Conservation (phyloP, 2,888 invertebrate genomes). For the Epistrophella euchroma region DNA sequence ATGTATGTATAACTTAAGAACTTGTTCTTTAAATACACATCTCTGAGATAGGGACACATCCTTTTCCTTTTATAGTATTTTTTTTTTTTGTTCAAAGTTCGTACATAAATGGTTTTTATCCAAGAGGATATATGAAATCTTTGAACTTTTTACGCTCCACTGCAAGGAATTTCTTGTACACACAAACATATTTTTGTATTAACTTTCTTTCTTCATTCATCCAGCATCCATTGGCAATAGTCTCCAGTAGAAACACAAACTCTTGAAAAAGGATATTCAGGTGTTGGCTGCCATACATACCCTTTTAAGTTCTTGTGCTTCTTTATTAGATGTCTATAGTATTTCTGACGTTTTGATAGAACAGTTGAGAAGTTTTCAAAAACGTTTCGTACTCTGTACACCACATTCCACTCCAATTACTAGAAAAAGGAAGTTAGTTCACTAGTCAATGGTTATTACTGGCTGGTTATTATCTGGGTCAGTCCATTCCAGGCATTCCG, state of each 20-base stretch:
- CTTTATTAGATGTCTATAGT: neutral
- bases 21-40: conserved; percentile 15
- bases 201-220: neutral
- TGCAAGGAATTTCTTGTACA: conserved; percentile 4
- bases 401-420: conserved; percentile 55
- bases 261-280: conserved; percentile 31
- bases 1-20: neutral
- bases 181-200: neutral
- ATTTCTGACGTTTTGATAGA: conserved; percentile 13
- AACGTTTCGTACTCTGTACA: neutral
- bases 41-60: neutral
- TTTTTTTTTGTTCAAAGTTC: neutral
- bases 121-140: conserved; percentile 24
- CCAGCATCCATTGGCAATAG: neutral
- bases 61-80: neutral
- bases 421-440: conserved; percentile 47
- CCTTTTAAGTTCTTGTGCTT: conserved; percentile 2
- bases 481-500: conserved; percentile 13
- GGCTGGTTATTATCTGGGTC: neutral
- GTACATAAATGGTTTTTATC: conserved; percentile 1
- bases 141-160: conserved; percentile 36
- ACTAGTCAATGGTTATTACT: conserved; percentile 24
- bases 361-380: conserved; percentile 5
- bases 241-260: neutral
- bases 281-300: conserved; percentile 27